Conservation (phyloP, 2,113 vertebrate genomes). For the Cyprinus carpio region DNA sequence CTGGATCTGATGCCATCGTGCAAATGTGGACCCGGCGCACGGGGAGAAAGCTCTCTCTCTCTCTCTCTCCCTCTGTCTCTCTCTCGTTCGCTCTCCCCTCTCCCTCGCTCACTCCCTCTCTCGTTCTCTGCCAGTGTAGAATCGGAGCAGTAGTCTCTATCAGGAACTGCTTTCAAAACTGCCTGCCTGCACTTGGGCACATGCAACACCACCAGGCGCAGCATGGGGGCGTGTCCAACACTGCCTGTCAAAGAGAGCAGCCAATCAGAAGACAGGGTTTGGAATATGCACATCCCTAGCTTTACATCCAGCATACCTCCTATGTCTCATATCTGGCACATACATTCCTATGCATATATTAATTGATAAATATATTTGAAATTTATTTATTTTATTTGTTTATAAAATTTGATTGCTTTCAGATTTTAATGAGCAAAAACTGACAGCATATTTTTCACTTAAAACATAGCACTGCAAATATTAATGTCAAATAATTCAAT, state of each 20-base stretch:
- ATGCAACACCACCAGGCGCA: constrained; percentile 59
- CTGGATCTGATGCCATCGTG: constrained; percentile 78
- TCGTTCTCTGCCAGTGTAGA: constrained; percentile 47
- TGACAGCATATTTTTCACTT: background rate
- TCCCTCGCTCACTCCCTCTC: constrained; percentile 53
- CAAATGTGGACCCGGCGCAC: constrained; percentile 64
- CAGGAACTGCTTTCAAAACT: constrained; percentile 58
- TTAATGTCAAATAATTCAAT: background rate
- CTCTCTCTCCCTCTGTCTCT: constrained; percentile 64
- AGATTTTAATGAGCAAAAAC: too few relatives aligned
- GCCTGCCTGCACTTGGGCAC: constrained; percentile 61
- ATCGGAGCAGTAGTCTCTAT: constrained; percentile 45
- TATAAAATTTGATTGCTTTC: too few relatives aligned
- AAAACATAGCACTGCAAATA: background rate
- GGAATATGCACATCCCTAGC: background rate
- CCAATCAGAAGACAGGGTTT: constrained; percentile 63
- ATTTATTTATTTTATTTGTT: too few relatives aligned
- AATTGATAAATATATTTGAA: too few relatives aligned
- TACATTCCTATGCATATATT: background rate
- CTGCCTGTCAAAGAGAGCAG: constrained; percentile 60
- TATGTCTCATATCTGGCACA: constrained; percentile 50
- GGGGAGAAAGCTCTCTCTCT: constrained; percentile 56
- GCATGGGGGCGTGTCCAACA: constrained; percentile 57
- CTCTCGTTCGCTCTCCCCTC: constrained; percentile 64
- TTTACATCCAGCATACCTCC: constrained; percentile 53